Evolutionary conservation across 2,888 invertebrate genomes (phyloP).

Genomic region (Piscicola geometra): DNA sequence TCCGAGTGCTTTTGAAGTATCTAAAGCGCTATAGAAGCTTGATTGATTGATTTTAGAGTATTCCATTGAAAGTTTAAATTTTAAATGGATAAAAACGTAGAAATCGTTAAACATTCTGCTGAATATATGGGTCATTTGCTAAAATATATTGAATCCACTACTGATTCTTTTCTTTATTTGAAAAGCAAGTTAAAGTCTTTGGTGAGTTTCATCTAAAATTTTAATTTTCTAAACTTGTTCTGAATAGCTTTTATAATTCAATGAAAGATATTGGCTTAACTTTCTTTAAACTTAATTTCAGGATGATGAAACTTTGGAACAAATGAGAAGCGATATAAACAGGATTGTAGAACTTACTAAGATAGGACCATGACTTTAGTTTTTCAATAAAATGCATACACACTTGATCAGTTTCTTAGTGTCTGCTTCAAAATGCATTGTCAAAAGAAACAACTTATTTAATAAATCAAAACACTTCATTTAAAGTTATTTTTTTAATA

Average conservation of each 20-base stretch:
- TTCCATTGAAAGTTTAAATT: too few species aligned
- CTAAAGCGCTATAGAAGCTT: too few species aligned
- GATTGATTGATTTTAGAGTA: too few species aligned
- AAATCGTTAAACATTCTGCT: neutral
- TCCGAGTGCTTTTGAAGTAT: too few species aligned
- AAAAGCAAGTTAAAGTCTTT: neutral
- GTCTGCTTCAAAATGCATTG: too few species aligned
- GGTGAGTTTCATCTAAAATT: neutral
- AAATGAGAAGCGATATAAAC: neutral
- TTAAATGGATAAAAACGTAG: neutral
- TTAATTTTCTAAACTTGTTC: too few species aligned
- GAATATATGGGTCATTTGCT: neutral
- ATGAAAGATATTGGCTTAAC: neutral
- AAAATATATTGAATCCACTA: neutral
- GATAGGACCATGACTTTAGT: neutral
- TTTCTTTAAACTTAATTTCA: neutral
- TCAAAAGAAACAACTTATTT: too few species aligned
- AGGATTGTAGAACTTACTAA: neutral
- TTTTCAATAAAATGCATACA: neutral
- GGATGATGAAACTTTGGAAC: neutral
- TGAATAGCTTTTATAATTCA: neutral
- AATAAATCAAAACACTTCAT: too few species aligned
- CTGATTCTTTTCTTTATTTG: neutral
- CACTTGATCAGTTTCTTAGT: too few species aligned
- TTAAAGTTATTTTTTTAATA: too few species aligned